Evolutionary conservation across 1,140 invertebrate species (phyloP), one percentile per base, ranked within the genome.

Genomic region (Hestina assimilis): DNA sequence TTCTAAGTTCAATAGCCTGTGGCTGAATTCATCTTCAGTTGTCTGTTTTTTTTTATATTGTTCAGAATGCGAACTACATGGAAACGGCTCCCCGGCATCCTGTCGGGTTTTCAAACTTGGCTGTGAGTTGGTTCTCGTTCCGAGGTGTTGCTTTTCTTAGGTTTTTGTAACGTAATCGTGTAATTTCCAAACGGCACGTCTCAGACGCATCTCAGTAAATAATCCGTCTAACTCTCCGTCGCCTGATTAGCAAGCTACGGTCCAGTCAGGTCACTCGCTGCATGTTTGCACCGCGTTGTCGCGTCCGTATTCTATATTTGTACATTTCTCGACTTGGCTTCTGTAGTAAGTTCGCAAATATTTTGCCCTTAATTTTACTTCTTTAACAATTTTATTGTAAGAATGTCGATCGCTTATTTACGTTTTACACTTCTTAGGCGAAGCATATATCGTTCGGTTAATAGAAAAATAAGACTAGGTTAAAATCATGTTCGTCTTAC

Each of bases 151-250:
- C 72, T 78, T 85, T 82, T 63, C 60, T 83, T 79, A 56, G 63
- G 65, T 63, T 59, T 72, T 79, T 75, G 72, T 69, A 60, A 63
- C 74, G 60, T 59, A 63, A 61, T 75, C 69, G 69, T 66, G 67
- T 73, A 75, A 72, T 79, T 78, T 76, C 73, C 72, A 79, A 83
- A 83, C 69, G 83, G 82, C 83, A 87, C 83, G 83, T 87, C 81
- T 83, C 79, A 74, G 76, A 82, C 71, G 80, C 81, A 81, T 80
- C 79, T 82, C 79, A 80, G 75, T 82, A 86, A 81, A 75, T 68
- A 74, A 84, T 87, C 84, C 84, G 84, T 87, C 83, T 87, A 63
- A 69, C 72, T 83, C 75, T 85, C 84, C 83, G 84, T 85, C 82
- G 82, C 76, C 75, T 72, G 78, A 63, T 65, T 72, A 70, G 73